Base-by-base conservation (phyloP, 1,140 invertebrate genomes). In the Chrysoperla carnea region DNA sequence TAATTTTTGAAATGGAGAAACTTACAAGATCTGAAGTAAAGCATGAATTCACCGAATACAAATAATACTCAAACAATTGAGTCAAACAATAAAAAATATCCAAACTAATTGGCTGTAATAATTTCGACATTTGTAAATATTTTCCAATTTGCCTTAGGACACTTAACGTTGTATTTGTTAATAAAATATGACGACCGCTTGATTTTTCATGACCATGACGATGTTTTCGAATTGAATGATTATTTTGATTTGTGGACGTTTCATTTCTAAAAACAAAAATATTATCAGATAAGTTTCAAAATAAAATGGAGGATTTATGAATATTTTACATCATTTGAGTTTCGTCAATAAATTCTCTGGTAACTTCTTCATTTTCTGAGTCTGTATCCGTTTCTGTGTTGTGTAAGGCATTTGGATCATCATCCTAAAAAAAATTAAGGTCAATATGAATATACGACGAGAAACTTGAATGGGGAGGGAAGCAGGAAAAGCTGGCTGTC, bases 1-100 rank as follows among this genome's bases (percentile, higher is more conserved):
- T n/a, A n/a, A n/a, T n/a, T n/a, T n/a, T n/a, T n/a, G n/a, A n/a
- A n/a, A n/a, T 29, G 28, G 6, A 44, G 37, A n/a, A 15, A 58
- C 70, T 71, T 58, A 81, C 79, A 40, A 77, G 62, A 62, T 87
- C 81, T 12, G 69, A 68, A 11, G 81, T 79, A 60, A 96, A 96
- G 52, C 94, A 90, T n/a, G 73, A 67, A 61, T 89, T 84, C 1
- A 95, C 86, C 1, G 85, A 73, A 59, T 86, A 92, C 37, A 93
- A 76, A 61, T 96, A 98, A 56, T 90, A 91, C 52, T 99, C 92
- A 61, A 94, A 93, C 38, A 99, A 68, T 54, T 98, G 87, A 50
- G 84, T 83, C 73, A 97, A 89, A 46, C 82, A 80, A 48, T 77
- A 71, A 9, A 95, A 77, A 6, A 97, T 89, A 62, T 93, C 86